phyloP scores from a whole-genome alignment of 2,797 vertebrate species.

The Dryobates pubescens region DNA sequence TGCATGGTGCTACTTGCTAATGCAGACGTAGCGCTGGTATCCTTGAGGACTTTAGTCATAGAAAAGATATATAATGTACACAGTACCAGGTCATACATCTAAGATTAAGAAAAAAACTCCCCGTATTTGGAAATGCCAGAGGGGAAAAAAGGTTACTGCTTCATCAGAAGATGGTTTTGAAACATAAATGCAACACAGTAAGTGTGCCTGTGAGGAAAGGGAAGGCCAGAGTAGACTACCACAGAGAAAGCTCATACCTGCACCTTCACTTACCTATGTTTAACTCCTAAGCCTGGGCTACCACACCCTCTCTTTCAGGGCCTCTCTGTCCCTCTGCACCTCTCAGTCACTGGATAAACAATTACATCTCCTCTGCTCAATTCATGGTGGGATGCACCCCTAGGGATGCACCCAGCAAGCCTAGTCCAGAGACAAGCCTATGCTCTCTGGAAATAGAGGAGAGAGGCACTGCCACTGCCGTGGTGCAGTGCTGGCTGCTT shows the following conservation, averaged over 20 bases:
- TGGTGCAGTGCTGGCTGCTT: not conserved
- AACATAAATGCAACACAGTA: not conserved
- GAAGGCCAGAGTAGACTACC: not conserved
- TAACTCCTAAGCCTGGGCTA: not conserved
- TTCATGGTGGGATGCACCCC: fast-evolving
- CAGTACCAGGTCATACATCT: not conserved
- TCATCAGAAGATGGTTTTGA: conserved; percentile 20
- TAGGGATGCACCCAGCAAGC: not conserved
- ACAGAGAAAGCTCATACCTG: not conserved
- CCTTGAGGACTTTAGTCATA: not conserved
- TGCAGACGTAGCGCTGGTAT: not conserved
- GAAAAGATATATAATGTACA: not conserved
- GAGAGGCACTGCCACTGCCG: not conserved
- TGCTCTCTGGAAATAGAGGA: not conserved
- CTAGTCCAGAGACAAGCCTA: fast-evolving
- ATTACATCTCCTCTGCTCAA: not conserved
- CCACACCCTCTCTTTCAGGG: not conserved
- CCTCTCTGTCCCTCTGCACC: not conserved
- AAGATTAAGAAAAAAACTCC: not conserved
- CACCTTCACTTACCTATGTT: not conserved
- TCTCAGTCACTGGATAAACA: not conserved
- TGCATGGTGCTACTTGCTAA: not conserved
- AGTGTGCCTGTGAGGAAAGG: not conserved
- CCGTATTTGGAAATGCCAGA: conserved; percentile 17
- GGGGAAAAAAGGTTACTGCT: not conserved